phyloP scores from a whole-genome alignment of 2,113 vertebrate genomes.

The Ptyas mucosa region DNA sequence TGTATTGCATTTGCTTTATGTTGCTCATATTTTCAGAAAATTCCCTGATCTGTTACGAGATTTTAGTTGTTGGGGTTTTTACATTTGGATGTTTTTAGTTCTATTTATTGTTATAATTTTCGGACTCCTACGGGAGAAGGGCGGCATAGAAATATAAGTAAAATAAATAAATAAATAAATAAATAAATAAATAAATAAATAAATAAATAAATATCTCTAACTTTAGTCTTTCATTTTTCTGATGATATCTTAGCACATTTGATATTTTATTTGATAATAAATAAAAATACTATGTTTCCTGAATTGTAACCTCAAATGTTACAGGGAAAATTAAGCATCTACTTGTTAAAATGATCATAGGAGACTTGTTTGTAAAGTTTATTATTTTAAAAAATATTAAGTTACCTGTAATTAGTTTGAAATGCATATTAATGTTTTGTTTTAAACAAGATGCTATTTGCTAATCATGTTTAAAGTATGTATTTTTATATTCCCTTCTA shows the following conservation, averaged over 20 bases:
- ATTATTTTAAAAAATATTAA: neutral
- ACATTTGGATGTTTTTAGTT: no score
- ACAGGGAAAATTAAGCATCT: neutral
- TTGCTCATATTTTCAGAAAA: no score
- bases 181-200: no score
- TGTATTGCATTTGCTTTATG: neutral
- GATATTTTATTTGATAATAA: neutral
- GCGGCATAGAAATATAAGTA: no score
- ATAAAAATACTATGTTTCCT: neutral
- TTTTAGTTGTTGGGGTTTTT: no score
- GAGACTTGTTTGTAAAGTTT: neutral
- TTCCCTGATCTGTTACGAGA: no score
- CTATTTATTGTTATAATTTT: no score
- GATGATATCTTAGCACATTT: neutral
- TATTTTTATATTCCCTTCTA: conserved; percentile 51
- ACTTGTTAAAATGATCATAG: neutral
- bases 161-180: no score
- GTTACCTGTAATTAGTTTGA: neutral
- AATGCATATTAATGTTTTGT: neutral
- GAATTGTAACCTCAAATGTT: neutral
- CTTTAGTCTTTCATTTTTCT: neutral
- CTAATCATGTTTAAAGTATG: neutral
- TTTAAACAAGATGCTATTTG: neutral
- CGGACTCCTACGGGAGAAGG: no score
- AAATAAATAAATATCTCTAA: no score